phyloP scores from a whole-genome alignment of 2,797 vertebrate species.

The Etheostoma perlongum region DNA sequence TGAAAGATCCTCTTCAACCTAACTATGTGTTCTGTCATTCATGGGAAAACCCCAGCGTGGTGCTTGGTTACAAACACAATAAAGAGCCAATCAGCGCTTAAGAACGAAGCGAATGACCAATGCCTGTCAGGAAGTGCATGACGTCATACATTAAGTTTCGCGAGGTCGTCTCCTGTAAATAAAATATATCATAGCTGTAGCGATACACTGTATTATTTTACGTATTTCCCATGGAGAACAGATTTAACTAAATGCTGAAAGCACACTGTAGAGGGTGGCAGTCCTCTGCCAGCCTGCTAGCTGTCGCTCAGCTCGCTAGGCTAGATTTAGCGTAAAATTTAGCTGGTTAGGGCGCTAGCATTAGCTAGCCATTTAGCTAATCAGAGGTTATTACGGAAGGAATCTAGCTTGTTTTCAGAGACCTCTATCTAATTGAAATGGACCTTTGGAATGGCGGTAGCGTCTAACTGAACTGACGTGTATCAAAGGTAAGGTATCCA shows the following conservation, averaged over 20 bases:
- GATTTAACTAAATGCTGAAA: constrained; percentile 54
- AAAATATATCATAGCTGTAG: constrained; percentile 71
- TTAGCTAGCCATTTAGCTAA: constrained; percentile 75
- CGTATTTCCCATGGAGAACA: constrained; percentile 40
- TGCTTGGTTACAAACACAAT: constrained; percentile 30
- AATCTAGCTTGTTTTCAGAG: constrained; percentile 42
- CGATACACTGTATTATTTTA: constrained; percentile 55
- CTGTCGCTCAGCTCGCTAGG: constrained; percentile 42
- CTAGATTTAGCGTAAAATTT: constrained; percentile 63
- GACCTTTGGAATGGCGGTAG: constrained; percentile 65
- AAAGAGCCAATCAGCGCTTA: constrained; percentile 70
- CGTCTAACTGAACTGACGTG: constrained; percentile 36
- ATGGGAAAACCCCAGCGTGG: constrained; percentile 83
- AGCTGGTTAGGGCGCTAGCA: constrained; percentile 59
- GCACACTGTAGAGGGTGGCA: constrained; percentile 49
- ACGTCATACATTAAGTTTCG: constrained; percentile 52
- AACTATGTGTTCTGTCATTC: constrained; percentile 61
- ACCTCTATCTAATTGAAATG: constrained; percentile 39
- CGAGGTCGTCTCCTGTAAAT: constrained; percentile 80
- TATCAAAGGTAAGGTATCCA: constrained; percentile 63
- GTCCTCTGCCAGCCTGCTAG: constrained; percentile 54
- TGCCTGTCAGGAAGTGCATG: neutral
- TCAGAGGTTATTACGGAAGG: constrained; percentile 65
- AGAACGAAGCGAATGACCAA: constrained; percentile 45
- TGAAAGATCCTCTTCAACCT: constrained; percentile 68